Conservation (phyloP, 2,888 invertebrate species). For the Prenolepis imparis region DNA sequence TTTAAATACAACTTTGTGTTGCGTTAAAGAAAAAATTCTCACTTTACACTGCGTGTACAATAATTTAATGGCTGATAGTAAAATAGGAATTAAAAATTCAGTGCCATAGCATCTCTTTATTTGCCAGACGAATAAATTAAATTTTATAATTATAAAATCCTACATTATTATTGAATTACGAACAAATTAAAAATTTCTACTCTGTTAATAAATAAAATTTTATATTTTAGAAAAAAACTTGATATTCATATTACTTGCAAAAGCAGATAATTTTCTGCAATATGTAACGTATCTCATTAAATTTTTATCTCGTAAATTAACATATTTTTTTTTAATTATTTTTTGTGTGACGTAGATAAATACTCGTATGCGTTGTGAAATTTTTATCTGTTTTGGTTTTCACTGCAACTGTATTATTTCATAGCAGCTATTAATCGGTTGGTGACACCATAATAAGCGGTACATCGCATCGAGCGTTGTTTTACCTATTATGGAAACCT, state of each 20-base stretch:
- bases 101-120: not conserved
- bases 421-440: conserved; percentile 29
- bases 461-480: conserved; percentile 37
- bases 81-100: not conserved
- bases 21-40: not conserved
- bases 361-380: not conserved
- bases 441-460: conserved; percentile 30
- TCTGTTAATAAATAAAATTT: not conserved
- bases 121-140: not conserved
- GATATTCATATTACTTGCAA: not conserved
- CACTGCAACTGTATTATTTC: conserved; percentile 20
- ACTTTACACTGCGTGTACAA: conserved; percentile 3
- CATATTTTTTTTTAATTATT: not conserved
- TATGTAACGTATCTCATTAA: not conserved
- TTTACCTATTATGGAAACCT: conserved; percentile 65
- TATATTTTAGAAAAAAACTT: conserved; percentile 5
- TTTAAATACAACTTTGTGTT: conserved; percentile 30
- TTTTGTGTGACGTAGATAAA: not conserved
- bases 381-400: not conserved
- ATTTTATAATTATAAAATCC: not conserved
- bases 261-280: not conserved
- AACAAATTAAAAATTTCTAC: not conserved
- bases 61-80: not conserved
- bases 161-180: not conserved
- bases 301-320: not conserved